Evolutionary conservation across 1,140 invertebrate genomes (phyloP).

Genomic region (Achatina immaculata): DNA sequence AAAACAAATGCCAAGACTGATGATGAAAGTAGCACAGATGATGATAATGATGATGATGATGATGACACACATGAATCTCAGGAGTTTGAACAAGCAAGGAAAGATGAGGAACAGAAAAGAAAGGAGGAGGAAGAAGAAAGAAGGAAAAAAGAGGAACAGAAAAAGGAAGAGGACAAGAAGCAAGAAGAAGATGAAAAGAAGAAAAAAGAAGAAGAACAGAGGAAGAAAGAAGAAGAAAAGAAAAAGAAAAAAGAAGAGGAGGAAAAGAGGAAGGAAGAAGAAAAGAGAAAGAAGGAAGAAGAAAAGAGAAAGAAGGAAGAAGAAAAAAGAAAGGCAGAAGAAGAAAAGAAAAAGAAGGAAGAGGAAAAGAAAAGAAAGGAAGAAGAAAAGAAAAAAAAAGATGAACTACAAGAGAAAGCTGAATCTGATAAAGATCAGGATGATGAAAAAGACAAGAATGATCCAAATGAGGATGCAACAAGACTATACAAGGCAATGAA

Average conservation of each 20-base stretch:
- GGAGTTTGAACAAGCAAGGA: not conserved
- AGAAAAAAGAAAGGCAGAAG: not conserved
- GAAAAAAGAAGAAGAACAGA: constrained; percentile 33
- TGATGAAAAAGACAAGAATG: constrained; percentile 49
- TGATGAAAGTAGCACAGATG: not conserved
- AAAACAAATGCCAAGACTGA: not conserved
- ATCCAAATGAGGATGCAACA: constrained; percentile 6
- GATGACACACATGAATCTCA: not conserved
- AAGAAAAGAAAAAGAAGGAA: constrained; percentile 25
- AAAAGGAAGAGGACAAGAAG: not conserved
- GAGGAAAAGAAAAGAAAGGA: constrained; percentile 2
- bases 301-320: constrained; percentile 8
- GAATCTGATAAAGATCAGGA: not conserved
- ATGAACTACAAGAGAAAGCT: constrained; percentile 14
- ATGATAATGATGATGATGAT: not conserved
- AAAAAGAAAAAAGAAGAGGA: not conserved
- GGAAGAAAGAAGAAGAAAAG: not conserved
- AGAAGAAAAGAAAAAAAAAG: not conserved
- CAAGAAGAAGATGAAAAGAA: constrained; percentile 34
- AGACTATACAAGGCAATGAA: constrained; percentile 62
- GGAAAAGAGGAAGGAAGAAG: not conserved
- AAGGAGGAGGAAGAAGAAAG: not conserved
- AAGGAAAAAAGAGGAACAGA: not conserved
- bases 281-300: not conserved
- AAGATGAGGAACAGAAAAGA: not conserved